Evolutionary conservation across 2,113 vertebrate genomes (phyloP).

Genomic region (Furnarius figulus): DNA sequence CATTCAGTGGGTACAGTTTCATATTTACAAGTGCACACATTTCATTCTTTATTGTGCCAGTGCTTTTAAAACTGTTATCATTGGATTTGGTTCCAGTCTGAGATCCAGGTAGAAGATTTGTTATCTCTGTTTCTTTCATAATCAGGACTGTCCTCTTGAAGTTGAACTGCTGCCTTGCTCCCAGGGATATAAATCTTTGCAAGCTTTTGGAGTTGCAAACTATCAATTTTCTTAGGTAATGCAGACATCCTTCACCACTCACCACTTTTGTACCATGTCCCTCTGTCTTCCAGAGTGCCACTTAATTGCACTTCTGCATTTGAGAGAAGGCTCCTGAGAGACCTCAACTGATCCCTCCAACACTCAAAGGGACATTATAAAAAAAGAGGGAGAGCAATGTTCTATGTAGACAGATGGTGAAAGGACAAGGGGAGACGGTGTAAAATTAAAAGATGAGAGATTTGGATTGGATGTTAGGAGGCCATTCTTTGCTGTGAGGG

Average conservation of each 20-base stretch:
- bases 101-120: background rate
- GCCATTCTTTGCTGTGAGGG: background rate
- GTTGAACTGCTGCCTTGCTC: background rate
- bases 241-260: background rate
- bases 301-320: background rate
- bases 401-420: background rate
- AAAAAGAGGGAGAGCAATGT: background rate
- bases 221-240: background rate
- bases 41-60: background rate
- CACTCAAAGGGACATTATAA: background rate
- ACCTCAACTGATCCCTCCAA: background rate
- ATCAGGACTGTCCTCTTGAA: background rate
- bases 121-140: background rate
- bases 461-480: background rate
- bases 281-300: background rate
- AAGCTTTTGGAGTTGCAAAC: background rate
- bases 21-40: background rate
- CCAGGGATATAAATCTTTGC: background rate
- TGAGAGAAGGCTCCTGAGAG: background rate
- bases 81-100: background rate
- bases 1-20: background rate
- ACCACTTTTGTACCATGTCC: background rate
- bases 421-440: background rate
- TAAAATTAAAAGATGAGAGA: background rate
- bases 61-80: background rate